These are phyloP conservation scores for Cololabis saira DNA, from an alignment of 2,113 vertebrate species.

Conservation along the genomic window DNA sequence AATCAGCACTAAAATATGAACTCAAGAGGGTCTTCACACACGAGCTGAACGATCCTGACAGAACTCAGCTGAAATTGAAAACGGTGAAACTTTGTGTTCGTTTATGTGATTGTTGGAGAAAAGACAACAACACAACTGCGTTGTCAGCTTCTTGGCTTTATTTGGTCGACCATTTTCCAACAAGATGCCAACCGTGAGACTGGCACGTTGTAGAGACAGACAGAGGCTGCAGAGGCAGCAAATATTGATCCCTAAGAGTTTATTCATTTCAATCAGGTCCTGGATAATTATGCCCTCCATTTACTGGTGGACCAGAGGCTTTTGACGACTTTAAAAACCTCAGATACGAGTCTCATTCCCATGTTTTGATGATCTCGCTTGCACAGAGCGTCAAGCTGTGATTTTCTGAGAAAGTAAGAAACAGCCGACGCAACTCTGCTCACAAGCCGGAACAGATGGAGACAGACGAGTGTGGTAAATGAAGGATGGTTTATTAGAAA, in stretches of 20 bases:
- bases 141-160: slow-evolving; percentile 37
- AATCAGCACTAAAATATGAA: too few species aligned
- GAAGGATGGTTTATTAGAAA: too few species aligned
- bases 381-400: not conserved
- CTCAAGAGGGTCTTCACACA: too few species aligned
- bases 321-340: not conserved
- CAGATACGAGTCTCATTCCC: slow-evolving; percentile 1
- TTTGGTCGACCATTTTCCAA: slow-evolving; percentile 57
- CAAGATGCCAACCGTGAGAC: slow-evolving; percentile 44
- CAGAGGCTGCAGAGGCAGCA: slow-evolving; percentile 29
- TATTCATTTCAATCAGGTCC: slow-evolving; percentile 44
- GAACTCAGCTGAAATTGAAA: too few species aligned
- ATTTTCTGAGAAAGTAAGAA: too few species aligned
- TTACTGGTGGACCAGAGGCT: slow-evolving; percentile 26
- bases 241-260: slow-evolving; percentile 45
- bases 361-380: slow-evolving; percentile 1
- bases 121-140: slow-evolving; percentile 4
- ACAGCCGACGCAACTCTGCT: too few species aligned
- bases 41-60: too few species aligned
- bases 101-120: not conserved
- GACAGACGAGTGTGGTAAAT: too few species aligned
- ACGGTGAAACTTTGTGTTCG: too few species aligned
- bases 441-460: too few species aligned
- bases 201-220: slow-evolving; percentile 32
- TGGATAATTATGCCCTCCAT: slow-evolving; percentile 46